Conservation (phyloP, 2,888 invertebrate genomes). For the Dichetophora obliterata region DNA sequence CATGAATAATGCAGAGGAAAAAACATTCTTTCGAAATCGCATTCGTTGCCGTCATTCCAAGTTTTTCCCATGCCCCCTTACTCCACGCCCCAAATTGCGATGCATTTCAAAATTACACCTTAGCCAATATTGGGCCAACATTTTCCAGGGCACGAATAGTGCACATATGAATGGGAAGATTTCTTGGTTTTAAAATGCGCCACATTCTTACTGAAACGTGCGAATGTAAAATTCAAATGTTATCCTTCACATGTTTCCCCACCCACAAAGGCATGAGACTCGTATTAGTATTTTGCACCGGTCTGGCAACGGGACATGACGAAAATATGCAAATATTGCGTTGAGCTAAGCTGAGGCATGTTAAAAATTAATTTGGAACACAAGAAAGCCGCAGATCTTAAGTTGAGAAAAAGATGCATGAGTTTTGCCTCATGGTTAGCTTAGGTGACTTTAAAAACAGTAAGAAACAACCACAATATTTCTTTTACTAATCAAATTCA, state of each 20-base stretch:
- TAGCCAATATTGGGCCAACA: background rate
- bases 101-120: slow-evolving; percentile 26
- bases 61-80: background rate
- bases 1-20: slow-evolving; percentile 4
- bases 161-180: background rate
- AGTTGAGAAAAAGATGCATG: background rate
- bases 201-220: slow-evolving; percentile 11
- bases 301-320: slow-evolving; percentile 12
- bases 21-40: background rate
- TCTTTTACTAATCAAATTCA: slow-evolving; percentile 17
- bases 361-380: slow-evolving; percentile 31
- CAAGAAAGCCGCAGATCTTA: background rate
- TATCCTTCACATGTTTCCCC: background rate
- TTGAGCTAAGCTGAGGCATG: slow-evolving; percentile 20
- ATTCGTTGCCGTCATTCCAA: background rate
- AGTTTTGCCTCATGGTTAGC: too few species aligned
- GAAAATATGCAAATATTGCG: slow-evolving; percentile 34
- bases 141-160: background rate
- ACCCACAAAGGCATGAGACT: background rate
- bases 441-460: too few species aligned
- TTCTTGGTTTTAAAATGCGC: slow-evolving; percentile 12
- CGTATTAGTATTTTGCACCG: slow-evolving; percentile 15
- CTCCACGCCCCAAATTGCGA: background rate
- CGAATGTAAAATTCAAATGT: slow-evolving; percentile 19
- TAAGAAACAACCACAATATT: background rate